Conservation (phyloP, 2,113 vertebrate species). For the Hippocampus guttulatus region DNA sequence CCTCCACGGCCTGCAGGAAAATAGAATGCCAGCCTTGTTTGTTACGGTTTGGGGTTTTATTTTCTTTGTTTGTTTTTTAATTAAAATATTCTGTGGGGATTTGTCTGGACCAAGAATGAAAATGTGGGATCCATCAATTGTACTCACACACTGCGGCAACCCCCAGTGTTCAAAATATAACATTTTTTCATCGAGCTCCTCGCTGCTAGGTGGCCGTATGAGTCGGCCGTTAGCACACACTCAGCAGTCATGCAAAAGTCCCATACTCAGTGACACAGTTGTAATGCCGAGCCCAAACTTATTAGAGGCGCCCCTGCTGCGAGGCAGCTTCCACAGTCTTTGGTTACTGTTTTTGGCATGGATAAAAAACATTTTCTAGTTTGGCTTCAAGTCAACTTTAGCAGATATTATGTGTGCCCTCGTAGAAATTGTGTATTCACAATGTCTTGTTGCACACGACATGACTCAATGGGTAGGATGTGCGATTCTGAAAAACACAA, state of each 20-base stretch:
- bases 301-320: not conserved
- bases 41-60: not conserved
- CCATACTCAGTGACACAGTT: not conserved
- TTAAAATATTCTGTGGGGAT: not conserved
- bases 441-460: no score
- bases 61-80: not conserved
- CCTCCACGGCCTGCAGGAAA: not conserved
- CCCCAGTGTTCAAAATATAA: not conserved
- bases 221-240: not conserved
- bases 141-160: not conserved
- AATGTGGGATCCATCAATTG: not conserved
- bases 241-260: not conserved
- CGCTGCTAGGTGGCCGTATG: not conserved
- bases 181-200: not conserved
- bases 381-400: not conserved
- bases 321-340: not conserved
- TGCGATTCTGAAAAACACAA: no score
- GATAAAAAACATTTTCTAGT: not conserved
- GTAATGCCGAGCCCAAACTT: not conserved
- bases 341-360: not conserved
- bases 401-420: no score
- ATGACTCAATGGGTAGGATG: no score
- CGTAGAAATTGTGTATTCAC: no score
- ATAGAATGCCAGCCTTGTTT: conserved; percentile 1
- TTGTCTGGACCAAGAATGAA: not conserved